Evolutionary conservation across 2,113 vertebrate species (phyloP), one percentile per base, ranked within the genome.

Genomic region (Apaloderma vittatum): DNA sequence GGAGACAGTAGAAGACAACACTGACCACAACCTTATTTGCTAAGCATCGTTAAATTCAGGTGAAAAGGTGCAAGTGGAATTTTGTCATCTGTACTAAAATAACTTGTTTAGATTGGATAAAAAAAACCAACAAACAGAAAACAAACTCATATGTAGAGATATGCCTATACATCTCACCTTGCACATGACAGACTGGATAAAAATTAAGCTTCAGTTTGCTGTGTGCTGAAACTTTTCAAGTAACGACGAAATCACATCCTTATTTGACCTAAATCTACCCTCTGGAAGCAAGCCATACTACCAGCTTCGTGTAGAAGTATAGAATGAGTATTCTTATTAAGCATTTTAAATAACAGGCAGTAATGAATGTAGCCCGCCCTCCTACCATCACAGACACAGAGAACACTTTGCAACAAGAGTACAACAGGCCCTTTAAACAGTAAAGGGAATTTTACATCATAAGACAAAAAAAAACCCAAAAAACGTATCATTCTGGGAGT

Each of bases 401-500:
- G 16, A 76, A 46, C 15, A 14, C 16, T 80, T 62, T 37, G 43
- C 23, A 75, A 49, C 40, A 63, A 63, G 27, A 19, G 14, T 27
- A 58, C 36, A 54, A 45, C 5, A 17, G 51, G 21, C 24, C 45
- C 24, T 84, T 89, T 43, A 45, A 82, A 57, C 48, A 57, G 52
- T 32, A 77, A 46, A 68, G 49, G 30, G 40, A 82, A 76, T 65
- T 82, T 52, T 61, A 30, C 9, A 48, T 29, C 43, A 30, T 15
- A 61, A 77, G 30, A n/a, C 12, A 37, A 91, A 93, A 89, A 71
- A 36, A 61, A 26, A n/a, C n/a, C n/a, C n/a, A n/a, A n/a, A n/a
- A n/a, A n/a, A n/a, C n/a, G n/a, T n/a, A 8, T 29, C 46, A 43
- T 54, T 81, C 51, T 54, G 61, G 22, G 52, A 72, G 11, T 21